Conservation (phyloP, 1,140 invertebrate genomes). For the Leptinotarsa lineolata region DNA sequence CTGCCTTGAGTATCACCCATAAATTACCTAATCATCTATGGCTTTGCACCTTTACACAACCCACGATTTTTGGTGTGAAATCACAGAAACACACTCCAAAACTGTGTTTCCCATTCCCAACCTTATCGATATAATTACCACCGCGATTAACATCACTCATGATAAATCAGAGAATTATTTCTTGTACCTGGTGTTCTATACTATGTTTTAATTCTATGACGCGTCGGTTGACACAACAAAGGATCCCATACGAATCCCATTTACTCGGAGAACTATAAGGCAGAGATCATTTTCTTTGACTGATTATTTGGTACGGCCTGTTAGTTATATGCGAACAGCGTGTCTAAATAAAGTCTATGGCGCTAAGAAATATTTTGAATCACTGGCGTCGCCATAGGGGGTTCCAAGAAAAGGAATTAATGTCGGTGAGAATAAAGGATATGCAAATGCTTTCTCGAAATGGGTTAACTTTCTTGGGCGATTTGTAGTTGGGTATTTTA, state of each 20-base stretch:
- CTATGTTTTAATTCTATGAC: constrained; percentile 3
- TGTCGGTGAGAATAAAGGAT: constrained; percentile 6
- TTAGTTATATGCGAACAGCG: constrained; percentile 18
- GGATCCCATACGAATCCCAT: constrained; percentile 7
- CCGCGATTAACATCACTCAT: background rate
- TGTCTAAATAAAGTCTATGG: constrained; percentile 21
- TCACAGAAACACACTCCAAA: too few species aligned
- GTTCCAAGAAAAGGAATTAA: constrained; percentile 12
- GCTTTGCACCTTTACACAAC: too few species aligned
- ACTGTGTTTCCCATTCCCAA: too few species aligned
- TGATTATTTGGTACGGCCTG: constrained; percentile 18
- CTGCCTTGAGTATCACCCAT: too few species aligned
- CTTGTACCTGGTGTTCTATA: constrained; percentile 4
- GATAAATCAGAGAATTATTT: constrained; percentile 3
- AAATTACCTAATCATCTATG: too few species aligned
- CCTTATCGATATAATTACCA: background rate
- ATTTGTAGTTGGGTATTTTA: constrained; percentile 6
- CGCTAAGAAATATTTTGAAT: constrained; percentile 15
- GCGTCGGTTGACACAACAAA: constrained; percentile 5
- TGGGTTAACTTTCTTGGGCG: constrained; percentile 4
- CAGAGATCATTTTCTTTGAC: constrained; percentile 18
- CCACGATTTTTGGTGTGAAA: too few species aligned
- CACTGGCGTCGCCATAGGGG: constrained; percentile 11
- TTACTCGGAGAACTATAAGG: constrained; percentile 6
- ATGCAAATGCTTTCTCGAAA: constrained; percentile 9